phyloP scores from a whole-genome alignment of 2,797 vertebrate species.

The Onychomys torridus region DNA sequence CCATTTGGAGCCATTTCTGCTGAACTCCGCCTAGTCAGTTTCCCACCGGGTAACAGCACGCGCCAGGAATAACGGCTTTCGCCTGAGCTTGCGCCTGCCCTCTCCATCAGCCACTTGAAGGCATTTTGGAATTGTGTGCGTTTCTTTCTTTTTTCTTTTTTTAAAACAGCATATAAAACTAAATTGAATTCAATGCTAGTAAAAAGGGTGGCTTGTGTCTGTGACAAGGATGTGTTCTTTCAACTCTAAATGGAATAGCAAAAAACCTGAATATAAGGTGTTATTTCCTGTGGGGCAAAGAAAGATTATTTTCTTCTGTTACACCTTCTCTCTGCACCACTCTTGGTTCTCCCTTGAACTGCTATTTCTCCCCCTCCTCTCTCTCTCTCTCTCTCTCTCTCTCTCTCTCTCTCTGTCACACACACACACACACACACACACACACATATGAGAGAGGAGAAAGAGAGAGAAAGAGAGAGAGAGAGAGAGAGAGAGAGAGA shows the following conservation, averaged over 20 bases:
- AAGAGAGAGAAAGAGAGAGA: too few species aligned
- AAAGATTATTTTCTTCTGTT: constrained; percentile 45
- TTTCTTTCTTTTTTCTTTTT: neutral
- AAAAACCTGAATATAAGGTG: constrained; percentile 52
- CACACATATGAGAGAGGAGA: too few species aligned
- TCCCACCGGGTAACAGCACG: constrained; percentile 27
- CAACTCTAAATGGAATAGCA: constrained; percentile 50
- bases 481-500: too few species aligned
- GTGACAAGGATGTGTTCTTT: constrained; percentile 71
- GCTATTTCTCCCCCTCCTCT: neutral
- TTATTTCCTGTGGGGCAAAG: constrained; percentile 58
- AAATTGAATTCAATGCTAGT: constrained; percentile 75
- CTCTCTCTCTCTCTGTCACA: too few species aligned
- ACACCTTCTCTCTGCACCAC: neutral
- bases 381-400: neutral
- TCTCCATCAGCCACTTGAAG: constrained; percentile 49
- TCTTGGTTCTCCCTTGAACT: neutral
- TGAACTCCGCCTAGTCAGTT: constrained; percentile 37
- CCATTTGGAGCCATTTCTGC: constrained; percentile 36
- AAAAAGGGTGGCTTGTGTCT: constrained; percentile 68
- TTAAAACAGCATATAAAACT: constrained; percentile 67
- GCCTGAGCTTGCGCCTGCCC: neutral
- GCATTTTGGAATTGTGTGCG: constrained; percentile 64
- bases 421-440: too few species aligned
- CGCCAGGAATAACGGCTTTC: neutral